These are phyloP conservation scores for Capricornis sumatraensis DNA, from an alignment of 2,113 vertebrate genomes.

Conservation along the genomic window DNA sequence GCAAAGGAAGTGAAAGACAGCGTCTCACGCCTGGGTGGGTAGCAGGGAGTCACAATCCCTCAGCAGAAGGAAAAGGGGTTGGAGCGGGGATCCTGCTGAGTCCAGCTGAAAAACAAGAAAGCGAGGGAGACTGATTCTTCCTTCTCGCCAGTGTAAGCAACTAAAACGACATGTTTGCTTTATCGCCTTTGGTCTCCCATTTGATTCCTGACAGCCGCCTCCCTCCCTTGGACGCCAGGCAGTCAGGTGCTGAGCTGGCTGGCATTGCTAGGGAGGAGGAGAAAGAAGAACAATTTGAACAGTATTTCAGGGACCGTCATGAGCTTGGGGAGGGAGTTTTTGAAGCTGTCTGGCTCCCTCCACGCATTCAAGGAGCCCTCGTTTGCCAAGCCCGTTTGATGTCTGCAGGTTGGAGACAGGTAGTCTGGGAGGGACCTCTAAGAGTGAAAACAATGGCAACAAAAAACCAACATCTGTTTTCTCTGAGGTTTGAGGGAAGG, in stretches of 20 bases:
- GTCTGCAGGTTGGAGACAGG: not conserved
- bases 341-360: conserved; percentile 30
- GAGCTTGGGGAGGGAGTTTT: not conserved
- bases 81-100: not conserved
- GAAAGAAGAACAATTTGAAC: conserved; percentile 20
- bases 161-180: conserved; percentile 47
- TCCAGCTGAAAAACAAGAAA: conserved; percentile 42
- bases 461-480: not conserved
- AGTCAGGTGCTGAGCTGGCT: not conserved
- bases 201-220: conserved; percentile 39
- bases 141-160: conserved; percentile 45
- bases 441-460: not conserved
- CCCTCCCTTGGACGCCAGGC: not conserved
- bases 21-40: not conserved
- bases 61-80: not conserved
- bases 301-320: not conserved
- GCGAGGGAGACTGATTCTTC: not conserved
- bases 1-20: not conserved
- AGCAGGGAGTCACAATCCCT: not conserved
- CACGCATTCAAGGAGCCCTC: not conserved
- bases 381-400: not conserved
- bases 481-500: conserved; percentile 22
- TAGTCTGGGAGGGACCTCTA: not conserved
- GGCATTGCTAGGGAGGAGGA: not conserved
- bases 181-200: conserved; percentile 59